Base-by-base conservation (phyloP, 92 coral and sea anemone genomes). In the Epizoanthus fatuus region DNA sequence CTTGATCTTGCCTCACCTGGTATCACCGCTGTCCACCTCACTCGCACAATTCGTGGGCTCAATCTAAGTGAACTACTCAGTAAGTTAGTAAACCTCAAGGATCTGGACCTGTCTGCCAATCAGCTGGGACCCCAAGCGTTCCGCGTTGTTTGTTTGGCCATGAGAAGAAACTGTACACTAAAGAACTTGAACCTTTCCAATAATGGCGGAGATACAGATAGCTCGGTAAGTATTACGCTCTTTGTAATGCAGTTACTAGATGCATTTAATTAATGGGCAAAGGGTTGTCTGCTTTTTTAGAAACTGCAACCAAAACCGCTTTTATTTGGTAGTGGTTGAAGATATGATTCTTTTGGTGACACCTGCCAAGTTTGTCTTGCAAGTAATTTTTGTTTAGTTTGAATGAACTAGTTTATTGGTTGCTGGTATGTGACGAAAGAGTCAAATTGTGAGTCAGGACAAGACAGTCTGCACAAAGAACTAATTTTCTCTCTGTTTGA, bases 61-160 rank as follows among this genome's bases (percentile, higher is more conserved):
- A 79, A 51, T 57, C 58, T 79, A 8, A 70, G 69, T 35, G 86
- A 79, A 32, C 42, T 91, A 12, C 59, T 87, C 5, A 57, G 25
- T 20, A 72, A 84, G 70, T 83, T 91, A 49, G 72, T 47, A 8
- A 79, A 73, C 55, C 76, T 91, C 39, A 79, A 72, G 1, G 94
- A 84, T 59, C 91, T 91, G 29, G 92, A 91, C 60, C 51, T 91
- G 32, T 87, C 94, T 5, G 87, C 84, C 54, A 91, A 91, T 69
- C 89, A 75, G 25, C 81, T 91, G 60, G 94, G 94, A 6, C 94
- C 94, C 52, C 94, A 91, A 25, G 92, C 92, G 11, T 91, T 91
- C 58, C 86, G 94, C 39, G 92, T 92, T 77, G 74, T 92, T 25
- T 86, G 90, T 69, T 72, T 92, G 81, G 92, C 87, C 10, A 73